A percentile compares a stretch with the other conserved stretches of the same genome.
These are phyloP conservation scores for Hypothenemus hampei DNA, from an alignment of 1,140 invertebrate genomes.

Conservation along the genomic window DNA sequence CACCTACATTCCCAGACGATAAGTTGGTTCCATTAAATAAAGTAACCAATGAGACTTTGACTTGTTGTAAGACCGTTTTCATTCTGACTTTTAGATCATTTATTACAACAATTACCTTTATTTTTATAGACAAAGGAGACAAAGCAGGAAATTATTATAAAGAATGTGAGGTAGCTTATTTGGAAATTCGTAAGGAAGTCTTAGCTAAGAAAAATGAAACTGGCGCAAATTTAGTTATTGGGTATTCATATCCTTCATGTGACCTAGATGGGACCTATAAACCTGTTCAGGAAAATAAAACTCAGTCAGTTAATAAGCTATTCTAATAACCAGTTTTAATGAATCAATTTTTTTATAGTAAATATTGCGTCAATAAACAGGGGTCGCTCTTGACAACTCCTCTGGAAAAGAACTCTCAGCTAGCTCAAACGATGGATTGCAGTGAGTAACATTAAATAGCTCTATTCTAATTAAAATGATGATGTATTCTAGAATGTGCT, in stretches of 20 bases:
- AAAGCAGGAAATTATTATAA: constrained; percentile 45
- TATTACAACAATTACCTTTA: too few species aligned
- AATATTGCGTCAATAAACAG: constrained; percentile 52
- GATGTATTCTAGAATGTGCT: constrained; percentile 52
- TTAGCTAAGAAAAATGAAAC: constrained; percentile 39
- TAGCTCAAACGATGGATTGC: constrained; percentile 51
- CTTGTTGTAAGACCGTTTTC: constrained; percentile 50
- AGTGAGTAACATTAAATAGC: constrained; percentile 13
- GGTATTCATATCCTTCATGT: constrained; percentile 46
- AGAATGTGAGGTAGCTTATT: constrained; percentile 47
- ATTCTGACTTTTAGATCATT: not conserved
- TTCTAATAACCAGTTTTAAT: not conserved
- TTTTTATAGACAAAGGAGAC: constrained; percentile 30
- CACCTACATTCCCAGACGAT: constrained; percentile 34
- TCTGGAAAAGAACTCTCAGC: constrained; percentile 18
- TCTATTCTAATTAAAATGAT: not conserved
- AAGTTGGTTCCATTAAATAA: constrained; percentile 44
- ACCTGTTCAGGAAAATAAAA: constrained; percentile 37
- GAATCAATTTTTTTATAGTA: constrained; percentile 42
- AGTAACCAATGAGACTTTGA: constrained; percentile 43
- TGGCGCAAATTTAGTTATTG: constrained; percentile 38
- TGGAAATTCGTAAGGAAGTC: constrained; percentile 41
- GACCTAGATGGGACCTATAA: constrained; percentile 52
- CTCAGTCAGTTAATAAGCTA: constrained; percentile 25
- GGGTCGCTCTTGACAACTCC: constrained; percentile 43